Percentiles rank a stretch among this genome's conserved stretches.
Evolutionary conservation across 1,140 invertebrate species (phyloP).

Genomic region (Phthorimaea operculella): DNA sequence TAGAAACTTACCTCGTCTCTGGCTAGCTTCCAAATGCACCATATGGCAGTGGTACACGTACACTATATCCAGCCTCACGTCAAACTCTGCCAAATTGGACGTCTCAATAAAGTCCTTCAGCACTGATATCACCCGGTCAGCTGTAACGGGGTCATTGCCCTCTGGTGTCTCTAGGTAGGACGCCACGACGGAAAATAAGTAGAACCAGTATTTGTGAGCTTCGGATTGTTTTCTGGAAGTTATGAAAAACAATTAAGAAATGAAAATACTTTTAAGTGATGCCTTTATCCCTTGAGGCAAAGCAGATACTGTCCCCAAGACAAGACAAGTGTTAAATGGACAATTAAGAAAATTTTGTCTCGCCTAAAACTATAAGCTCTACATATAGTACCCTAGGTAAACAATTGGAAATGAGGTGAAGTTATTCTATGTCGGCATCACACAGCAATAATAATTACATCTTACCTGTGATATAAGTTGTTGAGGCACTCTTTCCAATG

Average conservation of each 20-base stretch:
- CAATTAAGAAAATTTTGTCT: too few relatives aligned
- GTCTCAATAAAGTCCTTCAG: slow-evolving; percentile 88
- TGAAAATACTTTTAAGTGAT: too few relatives aligned
- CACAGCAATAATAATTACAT: too few relatives aligned
- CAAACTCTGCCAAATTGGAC: slow-evolving; percentile 86
- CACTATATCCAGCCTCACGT: slow-evolving; percentile 81
- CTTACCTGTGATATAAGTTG: slow-evolving; percentile 69
- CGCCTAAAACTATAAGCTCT: too few relatives aligned
- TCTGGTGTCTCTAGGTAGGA: slow-evolving; percentile 33
- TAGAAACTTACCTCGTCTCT: slow-evolving; percentile 44
- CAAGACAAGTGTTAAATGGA: too few relatives aligned
- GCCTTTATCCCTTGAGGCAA: too few relatives aligned
- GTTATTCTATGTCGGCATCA: too few relatives aligned
- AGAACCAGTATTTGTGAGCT: slow-evolving; percentile 90
- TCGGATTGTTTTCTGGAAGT: slow-evolving; percentile 69
- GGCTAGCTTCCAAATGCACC: slow-evolving; percentile 62
- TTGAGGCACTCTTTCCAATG: slow-evolving; percentile 86
- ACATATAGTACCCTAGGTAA: too few relatives aligned
- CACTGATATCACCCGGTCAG: slow-evolving; percentile 63
- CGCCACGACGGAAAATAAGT: slow-evolving; percentile 79
- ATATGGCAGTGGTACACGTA: slow-evolving; percentile 82
- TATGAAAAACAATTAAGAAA: too few relatives aligned
- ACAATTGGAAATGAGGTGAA: too few relatives aligned
- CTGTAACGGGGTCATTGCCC: slow-evolving; percentile 14
- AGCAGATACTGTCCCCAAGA: too few relatives aligned